These are phyloP conservation scores for Nymphalis polychloros DNA, from an alignment of 2,888 invertebrate genomes.

Conservation along the genomic window DNA sequence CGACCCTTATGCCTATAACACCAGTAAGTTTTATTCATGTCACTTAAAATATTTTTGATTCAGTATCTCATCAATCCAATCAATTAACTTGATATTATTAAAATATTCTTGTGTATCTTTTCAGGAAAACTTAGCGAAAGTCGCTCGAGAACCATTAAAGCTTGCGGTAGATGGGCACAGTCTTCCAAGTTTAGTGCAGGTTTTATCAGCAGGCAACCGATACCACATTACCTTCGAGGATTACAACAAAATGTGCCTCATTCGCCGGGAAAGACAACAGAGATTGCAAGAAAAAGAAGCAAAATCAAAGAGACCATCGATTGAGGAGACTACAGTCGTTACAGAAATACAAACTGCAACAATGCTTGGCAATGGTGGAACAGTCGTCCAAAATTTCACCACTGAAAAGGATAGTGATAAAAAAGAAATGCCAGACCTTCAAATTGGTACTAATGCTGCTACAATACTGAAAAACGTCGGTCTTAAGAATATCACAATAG, in stretches of 20 bases:
- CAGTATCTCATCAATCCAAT: too few species aligned
- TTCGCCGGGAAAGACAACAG: slow-evolving; percentile 85
- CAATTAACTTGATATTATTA: background rate
- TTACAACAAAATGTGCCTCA: slow-evolving; percentile 89
- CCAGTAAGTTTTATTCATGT: slow-evolving; percentile 54
- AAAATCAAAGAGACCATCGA: slow-evolving; percentile 42
- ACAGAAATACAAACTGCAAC: slow-evolving; percentile 69
- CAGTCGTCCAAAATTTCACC: slow-evolving; percentile 57
- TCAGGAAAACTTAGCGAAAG: slow-evolving; percentile 70
- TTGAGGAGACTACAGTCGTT: slow-evolving; percentile 56
- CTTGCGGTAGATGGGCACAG: slow-evolving; percentile 82
- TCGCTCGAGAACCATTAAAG: slow-evolving; percentile 75
- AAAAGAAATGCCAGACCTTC: slow-evolving; percentile 52
- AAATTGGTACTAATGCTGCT: slow-evolving; percentile 64
- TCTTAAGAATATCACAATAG: slow-evolving; percentile 76
- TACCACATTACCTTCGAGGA: slow-evolving; percentile 90
- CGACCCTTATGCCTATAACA: slow-evolving; percentile 86
- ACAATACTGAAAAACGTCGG: slow-evolving; percentile 76
- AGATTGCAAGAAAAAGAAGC: slow-evolving; percentile 76
- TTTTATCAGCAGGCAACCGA: slow-evolving; percentile 88
- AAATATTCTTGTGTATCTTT: slow-evolving; percentile 6
- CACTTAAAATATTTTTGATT: background rate
- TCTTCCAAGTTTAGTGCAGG: slow-evolving; percentile 86
- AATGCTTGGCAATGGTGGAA: slow-evolving; percentile 69
- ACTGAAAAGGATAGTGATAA: slow-evolving; percentile 53